phyloP scores from a whole-genome alignment of 2,797 vertebrate species.

The Pampus argenteus region DNA sequence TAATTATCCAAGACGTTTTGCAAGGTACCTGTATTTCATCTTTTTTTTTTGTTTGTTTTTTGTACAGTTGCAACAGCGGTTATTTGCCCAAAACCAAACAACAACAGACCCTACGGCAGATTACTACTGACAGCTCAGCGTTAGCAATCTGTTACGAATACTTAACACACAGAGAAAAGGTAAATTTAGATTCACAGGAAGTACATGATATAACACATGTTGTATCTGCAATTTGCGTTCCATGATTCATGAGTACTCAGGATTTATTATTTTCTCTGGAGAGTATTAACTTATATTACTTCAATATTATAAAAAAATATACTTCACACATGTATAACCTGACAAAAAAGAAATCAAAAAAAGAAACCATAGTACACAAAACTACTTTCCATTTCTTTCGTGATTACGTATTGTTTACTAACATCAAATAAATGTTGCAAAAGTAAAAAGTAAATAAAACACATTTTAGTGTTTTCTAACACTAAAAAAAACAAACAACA shows the following conservation, averaged over 20 bases:
- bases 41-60: too few species aligned
- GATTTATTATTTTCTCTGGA: constrained; percentile 81
- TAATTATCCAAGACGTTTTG: constrained; percentile 82
- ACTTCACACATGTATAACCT: constrained; percentile 81
- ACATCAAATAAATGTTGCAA: constrained; percentile 77
- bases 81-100: constrained; percentile 76
- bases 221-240: constrained; percentile 77
- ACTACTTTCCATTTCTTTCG: constrained; percentile 75
- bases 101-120: constrained; percentile 79
- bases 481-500: too few species aligned
- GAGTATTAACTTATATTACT: constrained; percentile 84
- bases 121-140: constrained; percentile 64
- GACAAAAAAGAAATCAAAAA: constrained; percentile 73
- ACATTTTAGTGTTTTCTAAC: constrained; percentile 74
- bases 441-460: constrained; percentile 80
- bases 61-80: constrained; percentile 72
- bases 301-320: constrained; percentile 85
- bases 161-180: constrained; percentile 82
- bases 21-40: constrained; percentile 82
- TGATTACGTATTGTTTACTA: constrained; percentile 71
- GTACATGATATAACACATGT: constrained; percentile 84
- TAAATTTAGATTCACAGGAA: constrained; percentile 86
- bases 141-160: constrained; percentile 77
- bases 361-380: constrained; percentile 70
- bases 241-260: constrained; percentile 71